Conservation (phyloP, 2,888 invertebrate genomes). For the Sinhomidia bicolor region DNA sequence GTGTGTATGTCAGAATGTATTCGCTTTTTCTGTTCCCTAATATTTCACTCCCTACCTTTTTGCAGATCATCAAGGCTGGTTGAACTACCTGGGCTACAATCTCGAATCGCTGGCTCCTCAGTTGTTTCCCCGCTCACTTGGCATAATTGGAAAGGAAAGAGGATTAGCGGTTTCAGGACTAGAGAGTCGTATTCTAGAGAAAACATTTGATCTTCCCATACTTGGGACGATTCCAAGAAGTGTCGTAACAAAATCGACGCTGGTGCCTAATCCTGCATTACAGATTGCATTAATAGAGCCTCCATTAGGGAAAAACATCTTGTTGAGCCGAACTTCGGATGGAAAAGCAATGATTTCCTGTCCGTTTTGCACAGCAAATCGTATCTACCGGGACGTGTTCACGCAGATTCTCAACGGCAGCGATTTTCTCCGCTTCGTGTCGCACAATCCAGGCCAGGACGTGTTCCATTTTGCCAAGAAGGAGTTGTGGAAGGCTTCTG, state of each 20-base stretch:
- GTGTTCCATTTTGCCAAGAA: slow-evolving; percentile 97
- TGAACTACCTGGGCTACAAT: slow-evolving; percentile 92
- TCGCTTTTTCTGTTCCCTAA: not conserved
- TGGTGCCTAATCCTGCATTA: slow-evolving; percentile 85
- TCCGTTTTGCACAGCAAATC: slow-evolving; percentile 89
- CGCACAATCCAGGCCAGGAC: slow-evolving; percentile 94
- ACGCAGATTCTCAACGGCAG: slow-evolving; percentile 96
- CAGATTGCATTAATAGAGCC: slow-evolving; percentile 89
- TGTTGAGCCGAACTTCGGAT: slow-evolving; percentile 90
- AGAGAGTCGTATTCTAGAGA: slow-evolving; percentile 89
- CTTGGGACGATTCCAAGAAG: slow-evolving; percentile 87
- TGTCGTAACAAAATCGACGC: slow-evolving; percentile 86
- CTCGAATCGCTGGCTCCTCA: slow-evolving; percentile 93
- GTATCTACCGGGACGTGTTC: slow-evolving; percentile 95
- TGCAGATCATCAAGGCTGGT: slow-evolving; percentile 93
- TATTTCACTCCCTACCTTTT: slow-evolving; percentile 77
- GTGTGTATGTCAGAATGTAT: not conserved
- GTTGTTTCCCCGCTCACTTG: slow-evolving; percentile 87
- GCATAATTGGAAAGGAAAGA: slow-evolving; percentile 73
- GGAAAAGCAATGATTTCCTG: slow-evolving; percentile 90
- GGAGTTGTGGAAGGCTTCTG: slow-evolving; percentile 93
- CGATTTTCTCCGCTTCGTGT: slow-evolving; percentile 92
- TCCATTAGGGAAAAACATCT: slow-evolving; percentile 90
- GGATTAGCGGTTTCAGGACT: slow-evolving; percentile 89
- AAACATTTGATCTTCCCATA: slow-evolving; percentile 85